phyloP scores from a whole-genome alignment of 2,797 vertebrate species.

The Vipera latastei region DNA sequence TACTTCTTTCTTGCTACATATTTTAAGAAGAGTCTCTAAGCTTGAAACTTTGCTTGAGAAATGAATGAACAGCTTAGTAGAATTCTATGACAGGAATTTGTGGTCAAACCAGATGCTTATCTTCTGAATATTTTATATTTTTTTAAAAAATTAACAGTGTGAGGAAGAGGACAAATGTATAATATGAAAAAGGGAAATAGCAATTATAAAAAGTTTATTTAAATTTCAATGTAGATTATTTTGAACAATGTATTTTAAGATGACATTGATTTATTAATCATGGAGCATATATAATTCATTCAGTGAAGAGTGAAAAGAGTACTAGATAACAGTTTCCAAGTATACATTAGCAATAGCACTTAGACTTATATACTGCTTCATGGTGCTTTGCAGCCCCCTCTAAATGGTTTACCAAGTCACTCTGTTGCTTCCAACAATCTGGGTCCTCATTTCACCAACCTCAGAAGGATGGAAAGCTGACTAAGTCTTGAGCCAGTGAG shows the following conservation, averaged over 20 bases:
- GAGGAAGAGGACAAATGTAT: background rate
- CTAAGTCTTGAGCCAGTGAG: background rate
- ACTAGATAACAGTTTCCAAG: background rate
- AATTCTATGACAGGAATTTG: conserved; percentile 49
- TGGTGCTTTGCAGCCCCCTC: background rate
- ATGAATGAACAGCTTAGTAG: conserved; percentile 38
- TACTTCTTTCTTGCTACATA: conserved; percentile 23
- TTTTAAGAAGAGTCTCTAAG: conserved; percentile 33
- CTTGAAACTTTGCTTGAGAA: conserved; percentile 39
- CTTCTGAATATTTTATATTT: conserved; percentile 35
- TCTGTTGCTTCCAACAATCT: background rate
- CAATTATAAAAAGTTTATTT: background rate
- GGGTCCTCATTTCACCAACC: background rate
- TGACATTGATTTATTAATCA: background rate
- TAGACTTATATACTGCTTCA: background rate
- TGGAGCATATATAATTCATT: conserved; percentile 2
- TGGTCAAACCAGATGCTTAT: conserved; percentile 50
- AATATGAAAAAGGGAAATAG: background rate
- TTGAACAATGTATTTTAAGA: conserved; percentile 11
- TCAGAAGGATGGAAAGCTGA: background rate
- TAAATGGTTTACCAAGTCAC: too few relatives aligned
- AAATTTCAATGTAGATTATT: conserved; percentile 15
- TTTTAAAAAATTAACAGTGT: conserved; percentile 14
- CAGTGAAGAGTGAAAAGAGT: background rate
- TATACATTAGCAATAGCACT: background rate